phyloP scores from a whole-genome alignment of 2,113 vertebrate genomes.

The Prionailurus bengalensis region DNA sequence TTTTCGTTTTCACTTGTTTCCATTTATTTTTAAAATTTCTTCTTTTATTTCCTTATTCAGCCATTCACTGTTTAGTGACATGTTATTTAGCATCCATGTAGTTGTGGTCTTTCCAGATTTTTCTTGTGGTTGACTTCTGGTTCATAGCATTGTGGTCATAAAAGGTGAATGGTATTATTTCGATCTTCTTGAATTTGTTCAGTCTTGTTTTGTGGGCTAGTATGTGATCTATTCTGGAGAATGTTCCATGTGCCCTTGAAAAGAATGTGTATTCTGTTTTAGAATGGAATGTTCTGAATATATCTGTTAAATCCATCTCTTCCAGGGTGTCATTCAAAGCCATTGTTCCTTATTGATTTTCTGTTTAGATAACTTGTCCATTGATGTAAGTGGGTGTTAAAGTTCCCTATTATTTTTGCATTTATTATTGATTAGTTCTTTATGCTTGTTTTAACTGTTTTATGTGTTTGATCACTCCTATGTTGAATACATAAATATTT shows the following conservation, averaged over 20 bases:
- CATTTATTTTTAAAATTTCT: neutral
- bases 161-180: neutral
- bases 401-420: neutral
- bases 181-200: neutral
- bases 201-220: neutral
- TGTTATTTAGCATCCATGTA: neutral
- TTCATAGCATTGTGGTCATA: neutral
- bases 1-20: neutral
- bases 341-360: neutral
- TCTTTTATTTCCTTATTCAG: neutral
- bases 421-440: neutral
- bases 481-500: neutral
- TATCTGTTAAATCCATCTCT: neutral
- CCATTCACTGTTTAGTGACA: neutral
- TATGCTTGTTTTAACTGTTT: neutral
- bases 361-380: neutral
- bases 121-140: neutral
- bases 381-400: neutral
- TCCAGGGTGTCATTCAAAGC: neutral
- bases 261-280: neutral
- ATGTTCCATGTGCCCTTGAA: neutral
- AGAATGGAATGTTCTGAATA: neutral
- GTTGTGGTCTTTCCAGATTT: neutral
- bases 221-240: neutral
- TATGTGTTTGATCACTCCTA: neutral